phyloP scores from a whole-genome alignment of 2,888 invertebrate genomes.

The Nymphalis c-album region DNA sequence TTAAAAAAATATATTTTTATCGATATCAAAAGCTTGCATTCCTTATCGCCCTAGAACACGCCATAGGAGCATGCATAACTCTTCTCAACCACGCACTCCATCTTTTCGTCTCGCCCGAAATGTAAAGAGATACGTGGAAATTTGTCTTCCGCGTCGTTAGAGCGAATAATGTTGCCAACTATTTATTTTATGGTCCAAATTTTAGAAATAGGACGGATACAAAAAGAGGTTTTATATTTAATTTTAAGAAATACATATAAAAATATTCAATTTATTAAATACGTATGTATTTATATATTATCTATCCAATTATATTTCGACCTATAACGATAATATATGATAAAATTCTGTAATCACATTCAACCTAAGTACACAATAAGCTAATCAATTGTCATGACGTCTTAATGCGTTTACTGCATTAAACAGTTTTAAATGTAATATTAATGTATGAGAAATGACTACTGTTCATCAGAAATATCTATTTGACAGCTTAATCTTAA shows the following conservation, averaged over 20 bases:
- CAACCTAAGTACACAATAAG: too few species aligned
- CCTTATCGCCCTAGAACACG: constrained; percentile 9
- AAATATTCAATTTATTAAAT: too few species aligned
- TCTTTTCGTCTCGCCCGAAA: constrained; percentile 56
- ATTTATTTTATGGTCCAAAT: constrained; percentile 52
- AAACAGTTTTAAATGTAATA: too few species aligned
- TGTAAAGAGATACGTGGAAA: constrained; percentile 61
- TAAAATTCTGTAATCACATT: too few species aligned
- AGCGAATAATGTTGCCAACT: constrained; percentile 68
- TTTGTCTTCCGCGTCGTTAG: constrained; percentile 67
- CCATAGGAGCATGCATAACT: constrained; percentile 30
- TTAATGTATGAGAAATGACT: not conserved
- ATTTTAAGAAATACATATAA: constrained; percentile 17
- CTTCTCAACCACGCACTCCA: constrained; percentile 49
- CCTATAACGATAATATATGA: too few species aligned
- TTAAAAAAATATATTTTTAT: not conserved
- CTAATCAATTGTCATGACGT: too few species aligned
- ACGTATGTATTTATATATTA: too few species aligned
- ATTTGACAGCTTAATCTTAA: too few species aligned
- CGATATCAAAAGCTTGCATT: constrained; percentile 6
- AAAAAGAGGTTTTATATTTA: constrained; percentile 30
- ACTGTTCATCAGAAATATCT: too few species aligned
- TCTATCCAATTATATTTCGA: too few species aligned
- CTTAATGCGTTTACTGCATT: too few species aligned
- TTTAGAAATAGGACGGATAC: constrained; percentile 32